Evolutionary conservation across 35 echinoderm and acorn worm genomes (phyloP).

Genomic region (Patiria miniata): DNA sequence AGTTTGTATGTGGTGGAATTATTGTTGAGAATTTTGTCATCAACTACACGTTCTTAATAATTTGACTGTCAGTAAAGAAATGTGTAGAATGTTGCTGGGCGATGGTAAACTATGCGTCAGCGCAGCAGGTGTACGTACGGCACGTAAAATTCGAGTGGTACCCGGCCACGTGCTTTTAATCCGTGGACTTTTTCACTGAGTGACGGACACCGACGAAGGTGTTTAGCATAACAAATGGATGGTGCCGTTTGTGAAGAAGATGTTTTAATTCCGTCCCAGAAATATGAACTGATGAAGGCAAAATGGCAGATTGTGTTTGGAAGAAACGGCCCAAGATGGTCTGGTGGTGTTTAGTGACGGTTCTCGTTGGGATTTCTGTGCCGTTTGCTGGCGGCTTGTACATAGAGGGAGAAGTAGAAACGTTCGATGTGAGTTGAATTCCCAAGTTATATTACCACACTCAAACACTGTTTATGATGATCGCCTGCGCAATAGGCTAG

Average conservation of each 20-base stretch:
- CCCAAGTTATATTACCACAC: background rate
- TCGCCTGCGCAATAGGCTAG: too few species aligned
- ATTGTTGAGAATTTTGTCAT: too few species aligned
- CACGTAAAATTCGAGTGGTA: background rate
- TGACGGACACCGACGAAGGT: background rate
- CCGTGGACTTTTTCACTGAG: background rate
- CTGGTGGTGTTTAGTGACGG: background rate
- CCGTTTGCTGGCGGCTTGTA: background rate
- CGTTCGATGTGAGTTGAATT: conserved; percentile 41
- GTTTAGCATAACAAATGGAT: background rate
- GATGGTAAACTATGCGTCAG: conserved; percentile 4
- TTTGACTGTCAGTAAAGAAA: too few species aligned
- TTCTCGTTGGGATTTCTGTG: background rate
- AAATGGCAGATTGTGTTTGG: background rate
- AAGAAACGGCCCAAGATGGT: background rate
- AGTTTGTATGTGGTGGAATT: too few species aligned
- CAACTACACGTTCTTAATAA: too few species aligned
- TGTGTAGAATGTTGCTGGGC: conserved; percentile 8
- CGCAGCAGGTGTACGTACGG: background rate
- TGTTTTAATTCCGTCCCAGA: too few species aligned
- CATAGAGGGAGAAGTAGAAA: conserved; percentile 48
- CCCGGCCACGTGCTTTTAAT: background rate
- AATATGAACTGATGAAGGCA: background rate
- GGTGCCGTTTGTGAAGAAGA: background rate
- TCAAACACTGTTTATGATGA: background rate